phyloP scores from a whole-genome alignment of 2,888 invertebrate genomes.

The Chalcosyrphus nemorum region DNA sequence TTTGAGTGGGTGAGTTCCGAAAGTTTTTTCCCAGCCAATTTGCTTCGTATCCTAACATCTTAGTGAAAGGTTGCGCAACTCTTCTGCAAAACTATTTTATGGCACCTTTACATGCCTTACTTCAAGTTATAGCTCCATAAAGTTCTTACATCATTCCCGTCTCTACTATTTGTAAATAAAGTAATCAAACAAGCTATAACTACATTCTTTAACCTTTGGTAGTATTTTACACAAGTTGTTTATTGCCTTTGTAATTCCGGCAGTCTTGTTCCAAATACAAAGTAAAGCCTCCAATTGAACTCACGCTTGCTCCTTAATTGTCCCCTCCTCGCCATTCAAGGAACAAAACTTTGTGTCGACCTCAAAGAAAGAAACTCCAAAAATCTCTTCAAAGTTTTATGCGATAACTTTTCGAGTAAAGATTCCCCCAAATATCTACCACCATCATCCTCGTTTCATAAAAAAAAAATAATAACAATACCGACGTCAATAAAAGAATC shows the following conservation, averaged over 20 bases:
- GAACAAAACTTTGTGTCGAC: neutral
- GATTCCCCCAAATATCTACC: neutral
- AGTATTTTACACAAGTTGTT: neutral
- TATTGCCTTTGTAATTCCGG: neutral
- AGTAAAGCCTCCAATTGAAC: no score
- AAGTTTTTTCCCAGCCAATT: neutral
- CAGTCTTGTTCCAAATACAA: no score
- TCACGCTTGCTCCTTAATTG: no score
- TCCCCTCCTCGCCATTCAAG: neutral
- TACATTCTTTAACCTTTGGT: neutral
- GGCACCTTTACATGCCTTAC: neutral
- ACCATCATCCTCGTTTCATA: neutral
- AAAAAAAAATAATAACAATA: constrained; percentile 7
- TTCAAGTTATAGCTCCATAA: neutral
- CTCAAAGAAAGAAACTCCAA: neutral
- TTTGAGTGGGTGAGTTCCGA: no score
- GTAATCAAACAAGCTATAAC: neutral
- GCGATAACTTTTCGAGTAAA: neutral
- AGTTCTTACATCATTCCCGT: neutral
- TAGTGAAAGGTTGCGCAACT: neutral
- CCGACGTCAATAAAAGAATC: neutral
- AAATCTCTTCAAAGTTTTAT: neutral
- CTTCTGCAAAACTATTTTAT: neutral
- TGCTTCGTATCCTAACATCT: neutral
- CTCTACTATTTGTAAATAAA: neutral